Base-by-base conservation (phyloP, 2,888 invertebrate species). In the Dryadula phaetusa region DNA sequence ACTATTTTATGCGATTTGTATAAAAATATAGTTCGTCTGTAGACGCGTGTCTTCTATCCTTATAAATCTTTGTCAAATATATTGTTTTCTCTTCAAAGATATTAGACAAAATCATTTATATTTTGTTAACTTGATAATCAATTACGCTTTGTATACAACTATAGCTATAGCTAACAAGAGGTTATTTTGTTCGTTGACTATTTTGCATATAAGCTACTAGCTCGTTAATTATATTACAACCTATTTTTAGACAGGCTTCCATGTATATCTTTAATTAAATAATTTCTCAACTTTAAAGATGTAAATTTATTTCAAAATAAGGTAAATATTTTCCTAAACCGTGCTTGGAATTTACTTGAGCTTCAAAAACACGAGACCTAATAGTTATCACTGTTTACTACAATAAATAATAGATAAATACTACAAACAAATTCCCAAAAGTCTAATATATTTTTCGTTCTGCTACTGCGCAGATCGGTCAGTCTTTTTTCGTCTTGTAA, bases 401-500 rank as follows among this genome's bases (percentile, higher is more conserved):
- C 64, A 54, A 69, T 70, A 72, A 73, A 72, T 67, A 71, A 66
- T 70, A 62, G 58, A 62, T 69, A 71, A 72, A 71, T 64, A 72
- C 70, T 67, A 64, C 56, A 68, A 63, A 68, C 60, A 69, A 40
- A 22, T 62, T 67, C 62, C 60, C 40, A 3, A 58, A 67, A 70
- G 64, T 62, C 3, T 16, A 10, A 18, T 46, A 58, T 65, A 44
- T 56, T 34, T 66, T 61, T 66, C 52, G 56, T 32, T 54, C 44
- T 46, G 69, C 53, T 71, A 68, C 74, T 77, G 80, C 79, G 78
- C 77, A 82, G 70, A 76, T 65, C 60, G 75, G 71, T 71, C 75
- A 75, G 79, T 84, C 82, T 86, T 84, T 85, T 87, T 83, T 80
- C 75, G 83, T 81, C 78, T 80, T 81, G 76, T 72, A 70, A 73